phyloP scores from a whole-genome alignment of 2,888 invertebrate genomes.

The Harpagoxenus sublaevis region DNA sequence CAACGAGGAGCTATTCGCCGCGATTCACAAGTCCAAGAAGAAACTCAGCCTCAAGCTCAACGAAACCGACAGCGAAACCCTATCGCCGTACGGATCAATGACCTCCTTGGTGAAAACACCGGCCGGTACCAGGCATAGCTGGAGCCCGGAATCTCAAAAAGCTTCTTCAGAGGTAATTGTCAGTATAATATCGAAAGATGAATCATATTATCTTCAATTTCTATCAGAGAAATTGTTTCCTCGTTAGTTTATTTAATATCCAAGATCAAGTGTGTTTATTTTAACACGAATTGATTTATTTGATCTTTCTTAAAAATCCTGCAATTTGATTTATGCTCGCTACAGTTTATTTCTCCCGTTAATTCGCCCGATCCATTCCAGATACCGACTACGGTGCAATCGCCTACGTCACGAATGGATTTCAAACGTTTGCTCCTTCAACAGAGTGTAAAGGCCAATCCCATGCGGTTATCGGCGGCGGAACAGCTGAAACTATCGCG shows the following conservation, averaged over 20 bases:
- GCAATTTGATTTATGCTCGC: neutral
- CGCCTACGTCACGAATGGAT: conserved; percentile 92
- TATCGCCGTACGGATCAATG: conserved; percentile 79
- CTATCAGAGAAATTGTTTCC: neutral
- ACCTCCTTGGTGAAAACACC: conserved; percentile 87
- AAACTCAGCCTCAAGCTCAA: conserved; percentile 89
- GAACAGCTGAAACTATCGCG: conserved; percentile 92
- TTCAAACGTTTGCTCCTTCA: conserved; percentile 94
- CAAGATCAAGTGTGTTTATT: neutral
- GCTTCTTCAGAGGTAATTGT: conserved; percentile 73
- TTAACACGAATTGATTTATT: neutral
- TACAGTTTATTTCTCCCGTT: neutral
- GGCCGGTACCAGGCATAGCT: conserved; percentile 88
- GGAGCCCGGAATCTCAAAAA: conserved; percentile 88
- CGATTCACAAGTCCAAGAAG: conserved; percentile 92
- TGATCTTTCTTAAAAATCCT: neutral
- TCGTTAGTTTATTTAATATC: conserved; percentile 12
- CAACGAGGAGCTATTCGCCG: conserved; percentile 92
- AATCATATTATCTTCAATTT: neutral
- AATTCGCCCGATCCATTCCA: conserved; percentile 60
- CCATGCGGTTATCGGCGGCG: conserved; percentile 91
- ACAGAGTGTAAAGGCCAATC: conserved; percentile 90
- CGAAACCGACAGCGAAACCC: conserved; percentile 86
- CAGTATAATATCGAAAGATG: neutral
- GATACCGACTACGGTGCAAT: conserved; percentile 70